A percentile compares a stretch with the other conserved stretches of the same genome.
Conservation (phyloP, 2,113 vertebrate genomes). For the Arothron firmamentum region DNA sequence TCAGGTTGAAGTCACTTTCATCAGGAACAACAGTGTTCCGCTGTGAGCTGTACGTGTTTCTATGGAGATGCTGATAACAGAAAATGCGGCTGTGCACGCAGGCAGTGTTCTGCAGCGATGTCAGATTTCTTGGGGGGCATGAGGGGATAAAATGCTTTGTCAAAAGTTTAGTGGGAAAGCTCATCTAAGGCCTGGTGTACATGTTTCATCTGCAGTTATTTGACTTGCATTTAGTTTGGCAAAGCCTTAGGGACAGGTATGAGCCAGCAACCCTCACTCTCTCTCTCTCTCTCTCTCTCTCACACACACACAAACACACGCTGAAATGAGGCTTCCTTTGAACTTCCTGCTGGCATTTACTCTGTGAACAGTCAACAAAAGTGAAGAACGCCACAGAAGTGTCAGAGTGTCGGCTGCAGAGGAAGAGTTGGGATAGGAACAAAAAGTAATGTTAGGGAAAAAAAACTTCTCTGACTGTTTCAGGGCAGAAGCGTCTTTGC, state of each 20-base stretch:
- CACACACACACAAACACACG: conserved; percentile 21
- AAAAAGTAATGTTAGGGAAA: background rate
- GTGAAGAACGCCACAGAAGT: background rate
- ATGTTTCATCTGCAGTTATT: conserved; percentile 43
- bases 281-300: background rate
- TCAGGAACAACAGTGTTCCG: too few species aligned
- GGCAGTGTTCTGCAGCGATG: too few species aligned
- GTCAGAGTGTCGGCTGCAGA: conserved; percentile 17
- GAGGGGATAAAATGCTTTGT: conserved; percentile 14
- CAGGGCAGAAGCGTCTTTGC: conserved; percentile 10
- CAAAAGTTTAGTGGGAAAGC: conserved; percentile 1
- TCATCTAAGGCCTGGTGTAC: conserved; percentile 4
- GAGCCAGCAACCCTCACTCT: conserved; percentile 15
- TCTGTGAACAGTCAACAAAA: conserved; percentile 19
- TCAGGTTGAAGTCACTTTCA: too few species aligned
- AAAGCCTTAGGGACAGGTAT: conserved; percentile 28
- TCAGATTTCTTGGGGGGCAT: background rate
- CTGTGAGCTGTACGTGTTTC: too few species aligned
- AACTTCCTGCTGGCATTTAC: conserved; percentile 34
- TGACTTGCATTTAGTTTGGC: conserved; percentile 43
- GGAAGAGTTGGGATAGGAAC: conserved; percentile 6
- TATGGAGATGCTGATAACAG: too few species aligned
- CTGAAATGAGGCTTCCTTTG: conserved; percentile 30
- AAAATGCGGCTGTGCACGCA: too few species aligned
- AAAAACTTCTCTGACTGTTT: conserved; percentile 16